Evolutionary conservation across 1,140 invertebrate genomes (phyloP).

Genomic region (Drosophila baimaii): DNA sequence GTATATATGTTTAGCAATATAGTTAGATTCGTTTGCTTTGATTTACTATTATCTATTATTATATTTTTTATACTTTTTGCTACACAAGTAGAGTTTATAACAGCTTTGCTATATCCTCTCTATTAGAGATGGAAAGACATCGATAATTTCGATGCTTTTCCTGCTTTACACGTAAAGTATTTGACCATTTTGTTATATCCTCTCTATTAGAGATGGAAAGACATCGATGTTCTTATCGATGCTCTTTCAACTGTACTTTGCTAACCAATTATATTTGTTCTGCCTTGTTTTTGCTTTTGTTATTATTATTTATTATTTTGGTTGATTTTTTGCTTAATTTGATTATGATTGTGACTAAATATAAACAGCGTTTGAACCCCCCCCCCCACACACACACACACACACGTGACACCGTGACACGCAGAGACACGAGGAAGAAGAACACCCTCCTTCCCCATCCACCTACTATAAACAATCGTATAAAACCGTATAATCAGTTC

Average conservation of each 20-base stretch:
- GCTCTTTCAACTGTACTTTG: neutral
- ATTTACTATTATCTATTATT: too few species aligned
- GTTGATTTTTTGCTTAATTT: conserved; percentile 1
- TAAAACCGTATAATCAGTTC: conserved; percentile 40
- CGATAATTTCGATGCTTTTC: neutral
- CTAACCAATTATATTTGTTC: neutral
- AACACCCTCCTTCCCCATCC: too few species aligned
- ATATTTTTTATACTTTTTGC: too few species aligned
- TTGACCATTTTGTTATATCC: neutral
- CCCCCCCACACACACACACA: too few species aligned
- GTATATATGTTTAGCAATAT: too few species aligned
- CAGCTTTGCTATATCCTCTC: neutral
- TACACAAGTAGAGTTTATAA: neutral
- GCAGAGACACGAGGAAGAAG: neutral
- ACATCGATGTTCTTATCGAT: neutral
- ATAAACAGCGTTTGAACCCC: too few species aligned
- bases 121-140: neutral
- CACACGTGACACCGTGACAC: conserved; percentile 5
- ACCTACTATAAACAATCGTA: conserved; percentile 25
- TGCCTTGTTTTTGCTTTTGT: neutral
- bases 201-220: neutral
- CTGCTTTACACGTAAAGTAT: neutral
- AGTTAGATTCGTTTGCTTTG: too few species aligned
- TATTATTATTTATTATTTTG: conserved; percentile 5
- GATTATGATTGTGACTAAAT: neutral